Conservation (phyloP, 2,888 invertebrate genomes). For the Brachyptera risi region DNA sequence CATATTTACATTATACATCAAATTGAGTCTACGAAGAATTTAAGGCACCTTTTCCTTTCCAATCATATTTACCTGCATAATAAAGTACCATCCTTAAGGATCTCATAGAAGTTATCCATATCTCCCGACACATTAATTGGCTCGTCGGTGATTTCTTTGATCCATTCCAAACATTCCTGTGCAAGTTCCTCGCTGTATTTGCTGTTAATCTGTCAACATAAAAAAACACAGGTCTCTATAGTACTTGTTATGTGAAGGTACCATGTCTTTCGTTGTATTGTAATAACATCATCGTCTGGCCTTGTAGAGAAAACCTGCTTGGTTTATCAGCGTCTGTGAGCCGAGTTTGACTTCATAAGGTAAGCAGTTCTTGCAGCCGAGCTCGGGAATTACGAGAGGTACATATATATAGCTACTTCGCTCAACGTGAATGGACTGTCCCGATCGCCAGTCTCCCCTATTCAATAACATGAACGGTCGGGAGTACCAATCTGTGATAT, state of each 20-base stretch:
- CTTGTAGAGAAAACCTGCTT: neutral
- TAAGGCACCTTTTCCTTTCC: neutral
- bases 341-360: too few relatives aligned
- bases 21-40: too few relatives aligned
- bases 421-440: too few relatives aligned
- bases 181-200: slow-evolving; percentile 96
- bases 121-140: slow-evolving; percentile 82
- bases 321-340: too few relatives aligned
- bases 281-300: neutral
- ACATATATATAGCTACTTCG: too few relatives aligned
- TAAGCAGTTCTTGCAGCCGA: too few relatives aligned
- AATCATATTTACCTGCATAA: slow-evolving; percentile 73
- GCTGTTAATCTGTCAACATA: slow-evolving; percentile 80
- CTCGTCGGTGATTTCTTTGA: slow-evolving; percentile 79
- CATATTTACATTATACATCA: too few relatives aligned
- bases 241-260: neutral
- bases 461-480: too few relatives aligned
- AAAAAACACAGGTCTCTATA: neutral
- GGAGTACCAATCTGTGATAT: too few relatives aligned
- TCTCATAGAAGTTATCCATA: slow-evolving; percentile 90
- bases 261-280: neutral
- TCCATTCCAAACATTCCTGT: slow-evolving; percentile 89
- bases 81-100: slow-evolving; percentile 83
- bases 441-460: too few relatives aligned
- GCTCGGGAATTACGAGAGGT: too few relatives aligned